Base-by-base conservation (phyloP, 2,113 vertebrate genomes). In the Campylomormyrus numenius region DNA sequence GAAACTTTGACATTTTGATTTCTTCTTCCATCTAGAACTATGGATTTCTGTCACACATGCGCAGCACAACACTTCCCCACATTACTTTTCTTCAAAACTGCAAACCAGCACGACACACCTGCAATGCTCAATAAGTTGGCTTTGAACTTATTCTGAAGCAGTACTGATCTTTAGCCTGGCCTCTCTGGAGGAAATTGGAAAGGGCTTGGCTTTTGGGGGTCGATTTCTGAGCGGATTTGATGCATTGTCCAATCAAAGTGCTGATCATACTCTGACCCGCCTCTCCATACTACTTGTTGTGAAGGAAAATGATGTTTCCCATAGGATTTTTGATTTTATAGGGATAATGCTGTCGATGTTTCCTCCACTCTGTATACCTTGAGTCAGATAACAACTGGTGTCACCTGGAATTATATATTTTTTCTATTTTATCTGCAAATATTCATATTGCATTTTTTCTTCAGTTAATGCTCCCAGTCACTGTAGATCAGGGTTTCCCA, bases 181-280 rank as follows among this genome's bases (percentile, higher is more conserved):
- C 35, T 53, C 74, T 89, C 88, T 80, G 35, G 49, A 53, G 74
- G 53, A 86, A 90, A 90, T 90, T 90, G 89, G 52, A 90, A 62
- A 84, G 21, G 83, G 80, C 53, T 90, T 19, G 53, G 77, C 77
- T 90, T 77, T 89, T 77, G 17, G 49, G 49, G 31, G 85, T 8
- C n/a, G 24, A 87, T 87, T 50, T 86, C 13, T 19, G 88, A 84
- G 31, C 17, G 39, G 27, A 80, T 48, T 31, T 70, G 19, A 24
- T 56, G 31, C 35, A 53, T 49, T 39, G 85, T 53, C 85, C 85
- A 52, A 53, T 52, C 31, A 45, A 42, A 48, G 83, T 66, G 56
- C 48, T 9, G 53, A 87, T 74, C 46, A 70, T 24, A 48, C 80
- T 85, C 42, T 35, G 21, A 24, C 80, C 80, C 39, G 35, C 80